Conservation (phyloP, 2,888 invertebrate species). For the Labia minor region DNA sequence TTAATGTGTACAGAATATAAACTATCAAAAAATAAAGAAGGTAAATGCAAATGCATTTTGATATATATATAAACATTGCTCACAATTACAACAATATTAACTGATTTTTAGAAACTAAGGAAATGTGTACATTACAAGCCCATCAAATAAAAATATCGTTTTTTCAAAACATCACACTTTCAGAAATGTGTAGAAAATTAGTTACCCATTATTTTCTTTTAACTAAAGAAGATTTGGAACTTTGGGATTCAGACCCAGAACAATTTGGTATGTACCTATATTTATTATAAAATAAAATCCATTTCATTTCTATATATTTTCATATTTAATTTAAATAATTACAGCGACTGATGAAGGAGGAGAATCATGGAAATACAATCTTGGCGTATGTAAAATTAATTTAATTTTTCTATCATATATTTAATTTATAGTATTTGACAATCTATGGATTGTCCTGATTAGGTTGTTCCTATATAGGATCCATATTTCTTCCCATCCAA, state of each 20-base stretch:
- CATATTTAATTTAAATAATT: slow-evolving; percentile 27
- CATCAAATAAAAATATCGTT: slow-evolving; percentile 62
- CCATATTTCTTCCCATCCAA: too few species aligned
- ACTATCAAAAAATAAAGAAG: slow-evolving; percentile 47
- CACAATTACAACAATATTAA: background rate
- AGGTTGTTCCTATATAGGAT: too few species aligned
- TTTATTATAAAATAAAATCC: background rate
- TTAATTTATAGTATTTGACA: background rate
- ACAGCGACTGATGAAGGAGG: slow-evolving; percentile 66
- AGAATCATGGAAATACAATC: slow-evolving; percentile 87
- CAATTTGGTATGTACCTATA: slow-evolving; percentile 52
- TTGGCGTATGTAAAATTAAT: slow-evolving; percentile 50
- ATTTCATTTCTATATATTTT: slow-evolving; percentile 16
- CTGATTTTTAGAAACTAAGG: slow-evolving; percentile 35
- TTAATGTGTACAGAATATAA: slow-evolving; percentile 67
- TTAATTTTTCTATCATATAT: background rate
- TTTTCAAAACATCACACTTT: slow-evolving; percentile 61
- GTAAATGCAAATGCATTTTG: slow-evolving; percentile 33
- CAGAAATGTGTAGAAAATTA: slow-evolving; percentile 71
- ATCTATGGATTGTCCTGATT: too few species aligned
- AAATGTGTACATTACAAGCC: slow-evolving; percentile 45
- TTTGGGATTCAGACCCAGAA: slow-evolving; percentile 87
- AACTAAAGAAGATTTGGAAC: slow-evolving; percentile 67
- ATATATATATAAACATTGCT: too few species aligned
- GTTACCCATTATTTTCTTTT: slow-evolving; percentile 81